Evolutionary conservation across 2,797 vertebrate genomes (phyloP).

Genomic region (Darevskia mixta): DNA sequence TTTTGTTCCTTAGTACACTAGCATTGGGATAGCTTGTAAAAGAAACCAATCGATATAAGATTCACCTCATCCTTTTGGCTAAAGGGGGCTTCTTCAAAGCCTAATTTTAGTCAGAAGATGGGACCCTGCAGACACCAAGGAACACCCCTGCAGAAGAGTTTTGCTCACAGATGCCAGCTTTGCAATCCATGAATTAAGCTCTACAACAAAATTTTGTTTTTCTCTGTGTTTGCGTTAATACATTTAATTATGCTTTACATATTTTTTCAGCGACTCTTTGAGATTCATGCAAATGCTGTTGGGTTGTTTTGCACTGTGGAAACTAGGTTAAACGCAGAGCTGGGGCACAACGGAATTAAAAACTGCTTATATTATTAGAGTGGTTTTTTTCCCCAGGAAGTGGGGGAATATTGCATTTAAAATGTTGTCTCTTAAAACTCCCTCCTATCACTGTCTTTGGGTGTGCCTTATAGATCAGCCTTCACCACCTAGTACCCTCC

Average conservation of each 20-base stretch:
- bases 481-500: too few relatives aligned
- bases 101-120: not conserved
- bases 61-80: too few relatives aligned
- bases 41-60: not conserved
- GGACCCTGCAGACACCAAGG: too few relatives aligned
- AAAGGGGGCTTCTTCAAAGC: slow-evolving; percentile 5
- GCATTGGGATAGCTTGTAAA: slow-evolving; percentile 44
- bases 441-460: not conserved
- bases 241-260: not conserved
- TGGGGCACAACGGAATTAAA: not conserved
- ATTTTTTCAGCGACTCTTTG: not conserved
- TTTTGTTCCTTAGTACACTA: not conserved
- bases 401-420: not conserved
- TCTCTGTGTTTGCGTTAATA: not conserved
- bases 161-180: too few relatives aligned
- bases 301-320: not conserved
- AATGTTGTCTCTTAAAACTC: not conserved
- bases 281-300: not conserved
- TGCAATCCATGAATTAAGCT: not conserved
- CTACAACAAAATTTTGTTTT: not conserved
- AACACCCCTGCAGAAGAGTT: too few relatives aligned
- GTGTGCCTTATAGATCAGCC: not conserved
- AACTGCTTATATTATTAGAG: not conserved
- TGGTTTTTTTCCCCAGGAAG: not conserved
- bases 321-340: not conserved